Percentiles rank a stretch among this genome's conserved stretches.
Evolutionary conservation across 2,888 invertebrate species (phyloP).

Genomic region (Brenthis daphne): DNA sequence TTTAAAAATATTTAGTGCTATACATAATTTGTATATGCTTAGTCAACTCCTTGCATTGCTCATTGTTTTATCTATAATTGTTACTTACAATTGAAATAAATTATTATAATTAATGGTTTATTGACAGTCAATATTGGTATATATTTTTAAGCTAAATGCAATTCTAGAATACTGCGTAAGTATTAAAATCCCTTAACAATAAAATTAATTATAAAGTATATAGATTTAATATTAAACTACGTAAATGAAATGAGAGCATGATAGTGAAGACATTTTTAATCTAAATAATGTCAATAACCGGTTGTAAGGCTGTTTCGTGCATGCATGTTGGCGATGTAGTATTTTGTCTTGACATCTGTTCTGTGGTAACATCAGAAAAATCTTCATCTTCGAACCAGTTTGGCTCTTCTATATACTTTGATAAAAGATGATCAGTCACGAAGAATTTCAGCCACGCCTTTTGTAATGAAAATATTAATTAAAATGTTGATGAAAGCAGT

Average conservation of each 20-base stretch:
- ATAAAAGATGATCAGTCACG: conserved; percentile 78
- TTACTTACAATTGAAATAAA: not conserved
- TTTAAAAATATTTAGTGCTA: not conserved
- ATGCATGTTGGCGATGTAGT: conserved; percentile 60
- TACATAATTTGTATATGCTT: not conserved
- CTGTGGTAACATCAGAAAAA: conserved; percentile 62
- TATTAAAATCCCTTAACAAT: not conserved
- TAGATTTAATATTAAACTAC: conserved; percentile 43
- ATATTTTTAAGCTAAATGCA: conserved; percentile 14
- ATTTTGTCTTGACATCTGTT: conserved; percentile 65
- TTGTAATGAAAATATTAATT: conserved; percentile 36
- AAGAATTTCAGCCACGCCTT: conserved; percentile 83
- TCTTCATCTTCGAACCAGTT: conserved; percentile 73
- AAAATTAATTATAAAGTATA: conserved; percentile 27
- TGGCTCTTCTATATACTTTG: conserved; percentile 76
- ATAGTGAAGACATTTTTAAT: conserved; percentile 47
- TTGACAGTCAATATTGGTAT: conserved; percentile 1
- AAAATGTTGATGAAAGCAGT: conserved; percentile 37
- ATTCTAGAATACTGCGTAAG: conserved; percentile 1
- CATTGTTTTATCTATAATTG: not conserved
- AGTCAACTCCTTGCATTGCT: conserved; percentile 19
- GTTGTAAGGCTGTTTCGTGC: conserved; percentile 71
- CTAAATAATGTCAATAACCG: conserved; percentile 79
- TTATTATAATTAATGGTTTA: not conserved
- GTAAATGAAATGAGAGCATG: conserved; percentile 52